Evolutionary conservation across 2,113 vertebrate species (phyloP).

Genomic region (Hirundichthys speculiger): DNA sequence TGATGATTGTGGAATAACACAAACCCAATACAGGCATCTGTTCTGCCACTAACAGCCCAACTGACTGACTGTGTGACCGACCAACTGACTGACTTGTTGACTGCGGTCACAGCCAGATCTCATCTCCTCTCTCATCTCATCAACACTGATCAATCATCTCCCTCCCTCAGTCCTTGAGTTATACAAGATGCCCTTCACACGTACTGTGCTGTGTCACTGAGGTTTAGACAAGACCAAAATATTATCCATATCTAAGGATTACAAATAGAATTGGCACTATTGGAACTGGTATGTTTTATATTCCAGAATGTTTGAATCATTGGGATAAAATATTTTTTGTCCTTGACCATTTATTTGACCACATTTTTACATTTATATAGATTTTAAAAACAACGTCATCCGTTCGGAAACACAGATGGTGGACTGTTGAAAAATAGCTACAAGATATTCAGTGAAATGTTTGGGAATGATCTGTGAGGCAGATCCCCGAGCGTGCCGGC

Average conservation of each 20-base stretch:
- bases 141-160: conserved; percentile 65
- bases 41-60: conserved; percentile 60
- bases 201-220: conserved; percentile 49
- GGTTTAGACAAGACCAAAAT: conserved; percentile 10
- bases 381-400: background rate
- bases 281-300: too few relatives aligned
- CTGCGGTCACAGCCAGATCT: conserved; percentile 63
- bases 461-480: too few relatives aligned
- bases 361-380: conserved; percentile 3
- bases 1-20: conserved; percentile 76
- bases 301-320: too few relatives aligned
- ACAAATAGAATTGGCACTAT: conserved; percentile 1
- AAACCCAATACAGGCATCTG: conserved; percentile 75
- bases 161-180: conserved; percentile 55
- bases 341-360: background rate
- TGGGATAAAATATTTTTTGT: too few relatives aligned
- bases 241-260: conserved; percentile 6
- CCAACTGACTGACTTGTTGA: conserved; percentile 33
- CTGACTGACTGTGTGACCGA: conserved; percentile 39
- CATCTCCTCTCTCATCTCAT: conserved; percentile 63
- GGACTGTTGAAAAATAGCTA: too few relatives aligned
- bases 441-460: too few relatives aligned
- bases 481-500: too few relatives aligned
- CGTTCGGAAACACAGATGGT: too few relatives aligned
- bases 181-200: conserved; percentile 63